These are phyloP conservation scores for Megalopta genalis DNA, from an alignment of 1,140 invertebrate genomes.

Conservation along the genomic window DNA sequence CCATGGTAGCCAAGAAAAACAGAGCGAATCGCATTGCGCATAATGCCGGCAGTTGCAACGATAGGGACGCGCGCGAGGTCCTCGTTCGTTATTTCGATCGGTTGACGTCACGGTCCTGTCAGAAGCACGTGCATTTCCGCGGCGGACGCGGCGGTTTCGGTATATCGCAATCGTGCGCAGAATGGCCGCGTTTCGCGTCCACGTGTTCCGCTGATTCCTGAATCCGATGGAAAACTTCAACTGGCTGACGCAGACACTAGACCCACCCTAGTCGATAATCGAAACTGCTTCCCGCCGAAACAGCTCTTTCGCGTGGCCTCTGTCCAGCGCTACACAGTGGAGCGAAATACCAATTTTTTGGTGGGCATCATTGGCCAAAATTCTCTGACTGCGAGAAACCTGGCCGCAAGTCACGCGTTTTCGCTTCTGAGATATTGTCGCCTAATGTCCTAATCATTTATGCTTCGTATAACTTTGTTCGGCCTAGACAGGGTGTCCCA, in stretches of 20 bases:
- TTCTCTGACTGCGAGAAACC: no score
- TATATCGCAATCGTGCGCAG: not conserved
- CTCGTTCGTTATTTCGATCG: conserved; percentile 64
- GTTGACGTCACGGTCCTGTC: conserved; percentile 60
- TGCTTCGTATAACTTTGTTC: no score
- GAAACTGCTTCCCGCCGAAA: not conserved
- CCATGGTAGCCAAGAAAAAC: not conserved
- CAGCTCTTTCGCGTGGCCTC: not conserved
- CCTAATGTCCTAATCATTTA: no score
- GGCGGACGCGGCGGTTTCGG: conserved; percentile 48
- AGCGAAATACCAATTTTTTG: no score
- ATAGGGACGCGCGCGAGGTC: not conserved
- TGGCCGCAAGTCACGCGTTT: no score
- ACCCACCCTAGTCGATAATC: no score
- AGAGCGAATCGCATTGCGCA: conserved; percentile 31
- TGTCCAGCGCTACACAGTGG: no score
- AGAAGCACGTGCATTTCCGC: conserved; percentile 61
- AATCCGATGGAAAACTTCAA: conserved; percentile 25
- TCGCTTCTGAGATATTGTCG: no score
- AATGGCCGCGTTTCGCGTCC: conserved; percentile 28
- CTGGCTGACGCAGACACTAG: conserved; percentile 11
- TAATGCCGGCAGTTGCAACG: conserved; percentile 38
- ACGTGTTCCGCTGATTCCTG: not conserved
- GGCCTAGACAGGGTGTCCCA: no score
- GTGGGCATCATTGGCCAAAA: no score